Conservation (phyloP, 2,797 vertebrate genomes). For the Ceyx erithaca region DNA sequence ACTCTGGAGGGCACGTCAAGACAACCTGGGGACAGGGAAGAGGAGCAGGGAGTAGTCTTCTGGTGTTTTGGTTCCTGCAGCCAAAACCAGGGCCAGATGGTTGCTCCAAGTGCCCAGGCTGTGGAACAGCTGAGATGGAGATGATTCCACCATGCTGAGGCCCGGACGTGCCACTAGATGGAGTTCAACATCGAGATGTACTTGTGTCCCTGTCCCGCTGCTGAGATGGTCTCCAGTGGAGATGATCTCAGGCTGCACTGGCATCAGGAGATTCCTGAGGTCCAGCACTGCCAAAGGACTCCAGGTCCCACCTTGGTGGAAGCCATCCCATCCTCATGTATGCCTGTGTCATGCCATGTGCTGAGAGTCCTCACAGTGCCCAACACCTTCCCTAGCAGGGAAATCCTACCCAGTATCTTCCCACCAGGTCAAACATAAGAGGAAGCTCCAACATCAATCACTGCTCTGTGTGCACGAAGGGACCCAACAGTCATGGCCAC, state of each 20-base stretch:
- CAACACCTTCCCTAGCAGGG: rapidly evolving
- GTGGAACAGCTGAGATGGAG: background rate
- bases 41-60: background rate
- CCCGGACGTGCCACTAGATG: background rate
- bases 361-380: background rate
- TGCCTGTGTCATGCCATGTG: rapidly evolving
- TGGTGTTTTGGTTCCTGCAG: background rate
- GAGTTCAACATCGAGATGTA: background rate
- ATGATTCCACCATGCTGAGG: background rate
- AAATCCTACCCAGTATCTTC: background rate
- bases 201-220: rapidly evolving
- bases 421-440: background rate
- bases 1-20: background rate
- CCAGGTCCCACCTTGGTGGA: background rate
- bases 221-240: background rate
- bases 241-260: background rate
- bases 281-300: background rate
- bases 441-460: background rate
- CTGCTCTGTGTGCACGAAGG: background rate
- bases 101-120: background rate
- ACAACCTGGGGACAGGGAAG: background rate
- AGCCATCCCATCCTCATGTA: background rate
- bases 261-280: background rate
- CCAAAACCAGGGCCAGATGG: conserved; percentile 21
- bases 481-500: background rate